Conservation (phyloP, 2,888 invertebrate genomes). For the Leptopilina syphax region DNA sequence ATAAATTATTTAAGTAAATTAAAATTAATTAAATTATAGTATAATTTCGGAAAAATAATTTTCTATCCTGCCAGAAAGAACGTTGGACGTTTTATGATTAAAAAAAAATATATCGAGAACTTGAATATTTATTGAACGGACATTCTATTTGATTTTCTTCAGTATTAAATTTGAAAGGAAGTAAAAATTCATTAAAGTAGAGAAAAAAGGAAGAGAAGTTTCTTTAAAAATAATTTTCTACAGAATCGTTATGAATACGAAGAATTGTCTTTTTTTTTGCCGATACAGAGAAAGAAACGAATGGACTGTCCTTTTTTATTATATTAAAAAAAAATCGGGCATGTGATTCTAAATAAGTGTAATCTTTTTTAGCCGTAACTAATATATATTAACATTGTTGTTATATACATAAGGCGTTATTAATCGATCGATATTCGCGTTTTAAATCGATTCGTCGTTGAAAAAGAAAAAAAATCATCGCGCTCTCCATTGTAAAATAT, state of each 20-base stretch:
- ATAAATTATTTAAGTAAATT: too few species aligned
- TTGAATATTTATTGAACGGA: background rate
- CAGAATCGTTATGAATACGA: constrained; percentile 3
- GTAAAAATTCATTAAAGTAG: background rate
- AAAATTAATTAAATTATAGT: too few species aligned
- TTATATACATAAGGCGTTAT: constrained; percentile 77
- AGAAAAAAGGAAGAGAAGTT: background rate
- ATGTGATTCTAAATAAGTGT: constrained; percentile 74
- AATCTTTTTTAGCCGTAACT: constrained; percentile 74
- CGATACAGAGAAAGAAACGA: constrained; percentile 33
- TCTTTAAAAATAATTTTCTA: background rate
- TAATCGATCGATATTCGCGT: constrained; percentile 49
- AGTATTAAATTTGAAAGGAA: background rate
- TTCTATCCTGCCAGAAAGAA: too few species aligned
- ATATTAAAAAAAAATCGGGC: constrained; percentile 51
- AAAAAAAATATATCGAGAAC: background rate
- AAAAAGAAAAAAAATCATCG: background rate
- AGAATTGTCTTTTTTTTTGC: background rate
- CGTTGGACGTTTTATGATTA: too few species aligned
- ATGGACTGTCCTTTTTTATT: constrained; percentile 50
- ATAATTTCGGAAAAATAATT: too few species aligned
- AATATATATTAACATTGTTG: constrained; percentile 73
- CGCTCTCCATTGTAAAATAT: constrained; percentile 34
- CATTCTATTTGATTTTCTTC: constrained; percentile 12
- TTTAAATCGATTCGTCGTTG: constrained; percentile 48